Evolutionary conservation across 2,113 vertebrate genomes (phyloP), one percentile per base, ranked within the genome.

Genomic region (Eidolon helvum): DNA sequence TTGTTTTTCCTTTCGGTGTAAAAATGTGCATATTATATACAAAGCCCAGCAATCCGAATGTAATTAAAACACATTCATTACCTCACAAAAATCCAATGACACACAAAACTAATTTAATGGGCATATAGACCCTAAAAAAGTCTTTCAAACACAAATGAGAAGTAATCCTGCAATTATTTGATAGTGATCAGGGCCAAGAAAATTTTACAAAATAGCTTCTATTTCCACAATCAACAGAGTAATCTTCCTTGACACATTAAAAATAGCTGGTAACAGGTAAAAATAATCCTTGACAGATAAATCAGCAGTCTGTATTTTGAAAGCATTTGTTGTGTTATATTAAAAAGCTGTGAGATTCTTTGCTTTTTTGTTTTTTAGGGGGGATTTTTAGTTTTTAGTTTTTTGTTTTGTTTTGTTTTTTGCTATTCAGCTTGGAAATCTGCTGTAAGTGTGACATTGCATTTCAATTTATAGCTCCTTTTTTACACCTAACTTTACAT

Each of bases 61-160:
- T 94, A 97, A 97, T 94, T 96, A 97, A 97, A 97, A 90, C n/a
- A 94, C 89, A 93, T 96, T 86, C 50, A 93, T 95, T 96, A 96
- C 94, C 50, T 90, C 83, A 38, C 59, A 91, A 15, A 57, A 91
- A 93, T 87, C 30, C 45, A 93, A 19, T 84, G 91, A 80, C 78
- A 95, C 12, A 61, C 69, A 92, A 65, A 93, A 94, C 45, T 55
- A 91, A 86, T 83, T 87, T 94, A 87, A 86, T 75, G 30, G 86
- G n/a, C 65, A 95, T n/a, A 66, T 0, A 75, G 24, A 77, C 16
- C 16, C 30, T 8, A 3, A 18, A 50, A 84, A 96, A 77, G n/a
- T 22, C 83, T 95, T 94, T 97, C 35, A 57, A 82, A 92, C 43
- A 87, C 33, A 78, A 69, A 2, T 61, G 14, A 48, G 21, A 98